Conservation (phyloP, 1,140 invertebrate species). For the Bathynomus jamesi region DNA sequence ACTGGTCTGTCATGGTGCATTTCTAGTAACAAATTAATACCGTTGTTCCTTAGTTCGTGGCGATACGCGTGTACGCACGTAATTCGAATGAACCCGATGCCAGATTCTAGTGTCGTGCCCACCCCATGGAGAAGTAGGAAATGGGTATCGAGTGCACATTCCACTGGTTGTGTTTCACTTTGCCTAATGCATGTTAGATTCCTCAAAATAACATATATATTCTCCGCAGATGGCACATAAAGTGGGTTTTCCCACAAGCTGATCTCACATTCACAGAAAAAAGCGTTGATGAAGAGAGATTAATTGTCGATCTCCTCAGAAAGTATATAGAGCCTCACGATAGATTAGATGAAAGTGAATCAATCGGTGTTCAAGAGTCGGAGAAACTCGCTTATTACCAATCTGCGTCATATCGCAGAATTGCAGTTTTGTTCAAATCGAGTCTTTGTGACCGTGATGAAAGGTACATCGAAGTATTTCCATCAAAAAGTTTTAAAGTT, state of each 20-base stretch:
- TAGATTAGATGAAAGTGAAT: background rate
- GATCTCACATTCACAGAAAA: conserved; percentile 13
- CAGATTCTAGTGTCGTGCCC: no score
- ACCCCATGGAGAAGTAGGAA: no score
- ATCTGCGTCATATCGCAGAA: conserved; percentile 17
- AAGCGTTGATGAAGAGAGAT: conserved; percentile 19
- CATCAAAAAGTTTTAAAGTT: conserved; percentile 8
- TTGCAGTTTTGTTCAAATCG: conserved; percentile 10
- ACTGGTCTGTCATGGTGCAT: no score
- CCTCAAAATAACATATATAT: no score
- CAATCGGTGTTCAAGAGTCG: conserved; percentile 3
- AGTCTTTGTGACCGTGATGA: background rate
- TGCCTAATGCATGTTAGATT: no score
- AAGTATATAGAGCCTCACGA: conserved; percentile 16
- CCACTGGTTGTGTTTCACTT: no score
- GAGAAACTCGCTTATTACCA: conserved; percentile 28
- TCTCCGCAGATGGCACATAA: conserved; percentile 24
- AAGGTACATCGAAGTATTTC: conserved; percentile 5
- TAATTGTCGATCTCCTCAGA: conserved; percentile 9
- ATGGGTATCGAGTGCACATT: no score
- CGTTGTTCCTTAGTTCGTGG: no score
- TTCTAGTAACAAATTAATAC: no score
- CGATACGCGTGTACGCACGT: no score
- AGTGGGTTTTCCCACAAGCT: conserved; percentile 22
- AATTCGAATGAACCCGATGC: no score